Evolutionary conservation across 2,113 vertebrate species (phyloP).

Genomic region (Anseranas semipalmata): DNA sequence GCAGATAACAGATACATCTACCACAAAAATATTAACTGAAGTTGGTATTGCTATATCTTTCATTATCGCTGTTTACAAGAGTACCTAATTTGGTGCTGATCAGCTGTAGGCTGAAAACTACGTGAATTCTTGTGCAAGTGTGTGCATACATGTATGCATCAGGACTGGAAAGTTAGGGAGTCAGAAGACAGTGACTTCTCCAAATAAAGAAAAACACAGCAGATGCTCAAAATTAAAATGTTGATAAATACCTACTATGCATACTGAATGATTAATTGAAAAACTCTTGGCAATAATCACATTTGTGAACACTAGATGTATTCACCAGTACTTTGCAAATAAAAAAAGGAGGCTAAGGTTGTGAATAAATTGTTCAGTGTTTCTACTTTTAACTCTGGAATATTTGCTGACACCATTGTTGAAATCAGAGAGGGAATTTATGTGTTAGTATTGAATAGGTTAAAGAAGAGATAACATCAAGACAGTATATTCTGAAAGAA

Average conservation of each 20-base stretch:
- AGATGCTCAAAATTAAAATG: neutral
- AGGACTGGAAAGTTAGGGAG: neutral
- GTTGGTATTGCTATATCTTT: neutral
- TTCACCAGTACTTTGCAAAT: neutral
- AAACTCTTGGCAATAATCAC: neutral
- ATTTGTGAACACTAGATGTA: neutral
- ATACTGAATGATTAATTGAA: neutral
- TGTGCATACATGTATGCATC: neutral
- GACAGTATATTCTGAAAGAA: neutral
- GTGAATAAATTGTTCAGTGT: constrained; percentile 14
- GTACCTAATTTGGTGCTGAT: neutral
- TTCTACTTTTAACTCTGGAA: constrained; percentile 12
- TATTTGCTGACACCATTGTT: constrained; percentile 16
- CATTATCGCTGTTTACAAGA: neutral
- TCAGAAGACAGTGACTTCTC: neutral
- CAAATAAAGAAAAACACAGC: neutral
- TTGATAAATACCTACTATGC: neutral
- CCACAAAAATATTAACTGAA: neutral
- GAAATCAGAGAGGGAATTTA: constrained; percentile 17
- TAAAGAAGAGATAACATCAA: constrained; percentile 29
- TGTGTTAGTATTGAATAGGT: neutral
- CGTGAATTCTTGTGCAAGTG: neutral
- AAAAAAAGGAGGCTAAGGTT: neutral
- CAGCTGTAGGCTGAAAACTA: neutral
- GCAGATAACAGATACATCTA: neutral